Evolutionary conservation across 2,888 invertebrate genomes (phyloP), one percentile per base, ranked within the genome.

Genomic region (Cinara cedri): DNA sequence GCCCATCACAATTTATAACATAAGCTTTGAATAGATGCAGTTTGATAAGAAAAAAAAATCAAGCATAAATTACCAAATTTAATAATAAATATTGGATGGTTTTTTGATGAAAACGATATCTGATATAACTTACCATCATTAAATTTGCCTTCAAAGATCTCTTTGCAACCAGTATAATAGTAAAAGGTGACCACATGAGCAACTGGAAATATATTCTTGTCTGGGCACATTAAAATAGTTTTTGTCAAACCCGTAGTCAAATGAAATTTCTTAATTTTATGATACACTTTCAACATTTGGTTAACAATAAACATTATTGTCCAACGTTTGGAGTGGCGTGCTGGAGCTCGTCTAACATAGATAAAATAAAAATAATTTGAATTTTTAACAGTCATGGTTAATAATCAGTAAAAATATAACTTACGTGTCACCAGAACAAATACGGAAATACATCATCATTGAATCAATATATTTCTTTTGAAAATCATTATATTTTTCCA

Each of bases 391-490:
- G 34, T 34, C 6, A 34, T 34, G 34, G 6, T 34, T 42, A 74
- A 13, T 24, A 42, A 3, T 57, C n/a, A 44, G 0, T 42, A 75
- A 1, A 57, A 9, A 60, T 21, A 60, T 49, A 3, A 60, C 60
- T 78, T 60, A 78, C 78, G 70, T 34, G 19, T 78, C 78, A 3
- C 70, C 49, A 34, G 78, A 78, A 70, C 78, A 78, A 68, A 78
- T 78, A 60, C 78, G 78, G n/a, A 70, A 78, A 51, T 78, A 78
- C 68, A 70, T 49, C 78, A 78, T 78, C 78, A 78, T 78, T 16
- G 70, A 21, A 60, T 78, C 78, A n/a, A 78, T 78, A 8, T 49
- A 78, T 60, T 78, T 78, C 60, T 78, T 78, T 70, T 78, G 78
- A 78, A 78, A 78, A 70, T 78, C 78, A 55, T 78, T 78, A 42